Conservation (phyloP, 2,888 invertebrate genomes). For the Tinea trinotella region DNA sequence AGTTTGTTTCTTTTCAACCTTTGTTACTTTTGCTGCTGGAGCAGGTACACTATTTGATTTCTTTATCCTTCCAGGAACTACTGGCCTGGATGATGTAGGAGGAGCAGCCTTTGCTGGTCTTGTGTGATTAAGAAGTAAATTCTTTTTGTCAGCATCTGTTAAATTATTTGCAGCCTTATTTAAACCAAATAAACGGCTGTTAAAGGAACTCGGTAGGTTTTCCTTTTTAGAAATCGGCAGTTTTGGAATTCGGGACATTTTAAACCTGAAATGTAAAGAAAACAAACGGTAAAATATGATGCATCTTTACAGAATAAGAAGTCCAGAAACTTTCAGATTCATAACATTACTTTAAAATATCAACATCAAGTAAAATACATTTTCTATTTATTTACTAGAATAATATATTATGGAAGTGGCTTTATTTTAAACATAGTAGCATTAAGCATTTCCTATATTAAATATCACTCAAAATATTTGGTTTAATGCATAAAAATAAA, state of each 20-base stretch:
- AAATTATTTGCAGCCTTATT: constrained; percentile 40
- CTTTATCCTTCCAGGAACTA: not conserved
- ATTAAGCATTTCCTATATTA: too few species aligned
- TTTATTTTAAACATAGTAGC: too few species aligned
- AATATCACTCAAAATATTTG: too few species aligned
- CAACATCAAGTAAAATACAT: too few species aligned
- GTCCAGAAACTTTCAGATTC: too few species aligned
- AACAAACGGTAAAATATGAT: too few species aligned
- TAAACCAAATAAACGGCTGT: constrained; percentile 36
- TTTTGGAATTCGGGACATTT: constrained; percentile 62
- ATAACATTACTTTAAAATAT: too few species aligned
- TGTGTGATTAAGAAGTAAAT: constrained; percentile 52
- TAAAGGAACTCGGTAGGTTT: constrained; percentile 45
- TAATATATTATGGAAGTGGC: too few species aligned
- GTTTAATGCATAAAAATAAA: too few species aligned
- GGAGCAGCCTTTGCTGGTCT: constrained; percentile 31
- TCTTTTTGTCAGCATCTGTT: constrained; percentile 57
- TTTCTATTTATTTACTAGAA: too few species aligned
- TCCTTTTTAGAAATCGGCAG: constrained; percentile 48
- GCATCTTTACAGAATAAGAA: too few species aligned
- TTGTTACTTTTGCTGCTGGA: constrained; percentile 38
- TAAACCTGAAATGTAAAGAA: not conserved
- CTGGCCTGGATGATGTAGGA: not conserved
- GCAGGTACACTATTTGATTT: constrained; percentile 25
- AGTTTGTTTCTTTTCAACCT: constrained; percentile 50